phyloP scores from a whole-genome alignment of 2,888 invertebrate genomes.

The Coenonympha glycerion region DNA sequence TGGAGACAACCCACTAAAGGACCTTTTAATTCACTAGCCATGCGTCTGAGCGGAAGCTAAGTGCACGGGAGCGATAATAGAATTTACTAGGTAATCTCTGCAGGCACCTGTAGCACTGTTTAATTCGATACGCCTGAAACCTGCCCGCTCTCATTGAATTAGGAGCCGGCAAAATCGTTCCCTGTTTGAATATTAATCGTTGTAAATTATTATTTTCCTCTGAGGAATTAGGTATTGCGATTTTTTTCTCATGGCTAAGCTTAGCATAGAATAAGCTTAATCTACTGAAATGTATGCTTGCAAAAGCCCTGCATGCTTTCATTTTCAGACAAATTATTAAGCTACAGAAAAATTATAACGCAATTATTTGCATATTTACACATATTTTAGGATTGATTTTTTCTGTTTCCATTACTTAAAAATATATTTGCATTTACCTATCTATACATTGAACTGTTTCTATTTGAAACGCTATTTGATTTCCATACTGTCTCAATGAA shows the following conservation, averaged over 20 bases:
- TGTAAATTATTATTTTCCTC: conserved; percentile 11
- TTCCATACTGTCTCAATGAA: not conserved
- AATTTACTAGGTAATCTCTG: conserved; percentile 26
- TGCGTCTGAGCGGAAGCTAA: conserved; percentile 1
- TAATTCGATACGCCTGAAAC: conserved; percentile 23
- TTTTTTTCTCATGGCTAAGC: not conserved
- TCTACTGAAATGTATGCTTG: too few relatives aligned
- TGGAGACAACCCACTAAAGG: not conserved
- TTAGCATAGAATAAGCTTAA: not conserved
- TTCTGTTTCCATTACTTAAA: too few relatives aligned
- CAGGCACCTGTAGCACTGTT: conserved; percentile 26
- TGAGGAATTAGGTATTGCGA: not conserved
- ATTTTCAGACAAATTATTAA: too few relatives aligned
- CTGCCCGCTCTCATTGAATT: conserved; percentile 23
- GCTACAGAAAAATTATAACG: too few relatives aligned
- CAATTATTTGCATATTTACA: too few relatives aligned
- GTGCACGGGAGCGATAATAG: conserved; percentile 20
- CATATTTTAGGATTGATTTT: too few relatives aligned
- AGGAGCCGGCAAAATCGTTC: conserved; percentile 16
- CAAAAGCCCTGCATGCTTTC: too few relatives aligned
- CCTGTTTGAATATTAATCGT: conserved; percentile 20
- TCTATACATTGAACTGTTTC: too few relatives aligned
- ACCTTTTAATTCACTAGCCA: not conserved
- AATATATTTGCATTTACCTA: too few relatives aligned
- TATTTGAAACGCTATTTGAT: too few relatives aligned